Evolutionary conservation across 2,797 vertebrate species (phyloP).

Genomic region (Pteronotus mesoamericanus): DNA sequence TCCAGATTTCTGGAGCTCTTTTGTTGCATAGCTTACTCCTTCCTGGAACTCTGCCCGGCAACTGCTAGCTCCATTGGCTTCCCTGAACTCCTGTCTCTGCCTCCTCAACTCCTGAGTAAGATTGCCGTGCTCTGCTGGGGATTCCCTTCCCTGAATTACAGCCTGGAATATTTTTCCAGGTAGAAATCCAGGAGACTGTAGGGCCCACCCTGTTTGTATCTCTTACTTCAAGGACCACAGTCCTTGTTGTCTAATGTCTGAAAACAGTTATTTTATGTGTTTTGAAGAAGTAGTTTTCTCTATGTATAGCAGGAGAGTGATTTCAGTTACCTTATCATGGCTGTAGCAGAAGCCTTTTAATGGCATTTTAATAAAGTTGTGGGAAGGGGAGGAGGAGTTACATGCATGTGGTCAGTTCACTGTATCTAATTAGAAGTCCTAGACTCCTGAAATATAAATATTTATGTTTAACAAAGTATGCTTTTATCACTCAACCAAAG

Average conservation of each 20-base stretch:
- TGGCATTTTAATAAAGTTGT: conserved; percentile 36
- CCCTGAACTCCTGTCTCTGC: background rate
- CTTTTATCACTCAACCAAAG: conserved; percentile 22
- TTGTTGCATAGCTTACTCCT: background rate
- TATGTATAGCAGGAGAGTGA: background rate
- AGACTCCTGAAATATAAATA: conserved; percentile 31
- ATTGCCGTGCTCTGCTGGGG: background rate
- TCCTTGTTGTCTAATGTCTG: background rate
- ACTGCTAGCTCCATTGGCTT: background rate
- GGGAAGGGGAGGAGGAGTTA: background rate
- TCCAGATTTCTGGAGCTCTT: background rate
- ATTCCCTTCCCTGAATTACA: background rate
- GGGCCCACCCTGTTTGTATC: background rate
- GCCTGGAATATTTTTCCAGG: background rate
- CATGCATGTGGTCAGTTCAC: background rate
- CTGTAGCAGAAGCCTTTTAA: background rate
- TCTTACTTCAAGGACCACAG: background rate
- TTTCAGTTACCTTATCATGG: background rate
- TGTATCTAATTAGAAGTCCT: background rate
- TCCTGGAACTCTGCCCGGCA: background rate
- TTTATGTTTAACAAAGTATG: background rate
- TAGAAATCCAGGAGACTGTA: background rate
- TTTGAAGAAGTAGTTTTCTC: conserved; percentile 11
- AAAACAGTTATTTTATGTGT: conserved; percentile 12
- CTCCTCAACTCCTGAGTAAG: background rate